phyloP scores from a whole-genome alignment of 2,888 invertebrate genomes.

The Myopa testacea region DNA sequence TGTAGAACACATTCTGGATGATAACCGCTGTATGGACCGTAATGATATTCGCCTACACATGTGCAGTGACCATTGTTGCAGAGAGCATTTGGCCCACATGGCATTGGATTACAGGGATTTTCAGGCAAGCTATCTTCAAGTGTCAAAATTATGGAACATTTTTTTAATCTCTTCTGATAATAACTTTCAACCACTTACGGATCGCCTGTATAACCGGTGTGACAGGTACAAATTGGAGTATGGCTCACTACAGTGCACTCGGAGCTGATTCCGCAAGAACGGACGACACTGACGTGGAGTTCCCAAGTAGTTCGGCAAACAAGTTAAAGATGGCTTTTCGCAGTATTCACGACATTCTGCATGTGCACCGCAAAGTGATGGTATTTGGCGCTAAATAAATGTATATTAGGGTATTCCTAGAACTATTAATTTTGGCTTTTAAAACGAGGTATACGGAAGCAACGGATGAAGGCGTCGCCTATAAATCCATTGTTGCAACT shows the following conservation, averaged over 20 bases:
- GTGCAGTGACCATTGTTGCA: conserved; percentile 77
- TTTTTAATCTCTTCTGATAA: not conserved
- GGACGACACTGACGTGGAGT: conserved; percentile 81
- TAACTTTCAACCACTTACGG: conserved; percentile 65
- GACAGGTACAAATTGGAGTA: conserved; percentile 77
- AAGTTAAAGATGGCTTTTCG: conserved; percentile 74
- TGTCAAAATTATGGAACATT: conserved; percentile 38
- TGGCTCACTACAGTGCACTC: conserved; percentile 77
- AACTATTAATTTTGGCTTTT: not conserved
- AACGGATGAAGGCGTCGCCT: conserved; percentile 71
- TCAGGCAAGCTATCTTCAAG: conserved; percentile 56
- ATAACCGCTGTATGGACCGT: conserved; percentile 78
- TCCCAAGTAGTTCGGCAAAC: conserved; percentile 79
- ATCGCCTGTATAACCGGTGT: conserved; percentile 74
- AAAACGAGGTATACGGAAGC: conserved; percentile 69
- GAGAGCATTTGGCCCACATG: conserved; percentile 79
- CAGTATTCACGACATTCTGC: conserved; percentile 74
- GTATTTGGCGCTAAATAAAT: conserved; percentile 61
- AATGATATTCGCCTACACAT: conserved; percentile 75
- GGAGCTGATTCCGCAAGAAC: conserved; percentile 75
- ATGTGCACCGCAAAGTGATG: conserved; percentile 82
- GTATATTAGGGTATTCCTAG: not conserved
- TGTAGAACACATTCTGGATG: conserved; percentile 79
- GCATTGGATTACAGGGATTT: conserved; percentile 77
- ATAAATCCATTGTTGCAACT: conserved; percentile 76